Conservation (phyloP, 2,888 invertebrate genomes). For the Eubasilissa splendida region DNA sequence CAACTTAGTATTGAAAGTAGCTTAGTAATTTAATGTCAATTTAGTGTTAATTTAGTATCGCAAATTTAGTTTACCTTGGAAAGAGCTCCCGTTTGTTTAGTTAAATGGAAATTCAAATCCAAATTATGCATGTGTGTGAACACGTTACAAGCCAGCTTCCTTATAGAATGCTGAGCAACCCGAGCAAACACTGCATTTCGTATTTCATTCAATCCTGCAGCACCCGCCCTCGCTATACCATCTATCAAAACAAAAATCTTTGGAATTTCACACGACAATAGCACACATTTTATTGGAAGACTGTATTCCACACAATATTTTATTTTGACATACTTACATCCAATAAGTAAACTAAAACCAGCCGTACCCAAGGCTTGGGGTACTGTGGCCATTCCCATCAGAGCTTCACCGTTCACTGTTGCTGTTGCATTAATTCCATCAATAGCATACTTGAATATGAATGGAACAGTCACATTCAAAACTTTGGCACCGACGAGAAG, state of each 20-base stretch:
- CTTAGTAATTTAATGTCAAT: neutral
- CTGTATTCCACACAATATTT: neutral
- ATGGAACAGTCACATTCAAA: conserved; percentile 94
- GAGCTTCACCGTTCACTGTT: conserved; percentile 68
- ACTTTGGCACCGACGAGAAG: conserved; percentile 88
- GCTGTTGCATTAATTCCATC: conserved; percentile 85
- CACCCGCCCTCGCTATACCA: conserved; percentile 91
- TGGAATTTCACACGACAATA: neutral
- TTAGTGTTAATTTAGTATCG: neutral
- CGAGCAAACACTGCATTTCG: conserved; percentile 98
- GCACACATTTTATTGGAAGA: neutral
- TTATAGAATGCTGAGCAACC: conserved; percentile 97
- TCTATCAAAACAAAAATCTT: conserved; percentile 74
- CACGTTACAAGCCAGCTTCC: conserved; percentile 94
- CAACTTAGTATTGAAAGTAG: neutral
- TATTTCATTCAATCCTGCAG: conserved; percentile 95
- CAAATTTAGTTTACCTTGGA: conserved; percentile 79
- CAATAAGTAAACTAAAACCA: conserved; percentile 85
- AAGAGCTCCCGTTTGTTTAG: conserved; percentile 94
- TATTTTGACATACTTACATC: conserved; percentile 79
- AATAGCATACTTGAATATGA: conserved; percentile 94
- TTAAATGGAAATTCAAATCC: conserved; percentile 94
- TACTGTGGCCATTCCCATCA: conserved; percentile 83
- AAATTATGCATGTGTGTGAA: conserved; percentile 96
- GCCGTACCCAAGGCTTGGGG: conserved; percentile 86